Percentiles rank a stretch among this genome's conserved stretches.
These are phyloP conservation scores for Acrocephalus kingi DNA, from an alignment of 2,113 vertebrate genomes.

Conservation along the genomic window DNA sequence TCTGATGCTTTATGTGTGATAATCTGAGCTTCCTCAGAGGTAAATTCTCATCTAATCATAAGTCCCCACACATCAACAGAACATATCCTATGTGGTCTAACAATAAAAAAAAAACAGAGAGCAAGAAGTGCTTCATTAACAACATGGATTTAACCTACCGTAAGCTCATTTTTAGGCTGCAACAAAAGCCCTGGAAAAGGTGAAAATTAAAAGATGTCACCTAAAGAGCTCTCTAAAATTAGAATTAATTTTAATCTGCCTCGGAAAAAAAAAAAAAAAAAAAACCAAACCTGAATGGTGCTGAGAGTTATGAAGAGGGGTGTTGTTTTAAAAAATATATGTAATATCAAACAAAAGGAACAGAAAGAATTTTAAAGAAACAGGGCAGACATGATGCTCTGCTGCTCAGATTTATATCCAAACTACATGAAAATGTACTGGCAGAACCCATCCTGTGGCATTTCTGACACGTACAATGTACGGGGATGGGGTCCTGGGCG, in stretches of 20 bases:
- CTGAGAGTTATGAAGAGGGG: not conserved
- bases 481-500: too few species aligned
- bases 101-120: slow-evolving; percentile 37
- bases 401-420: not conserved
- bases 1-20: slow-evolving; percentile 68
- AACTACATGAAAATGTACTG: not conserved
- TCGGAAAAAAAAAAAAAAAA: not conserved
- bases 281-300: not conserved
- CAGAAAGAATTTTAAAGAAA: not conserved
- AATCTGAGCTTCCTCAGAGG: slow-evolving; percentile 72
- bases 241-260: slow-evolving; percentile 37
- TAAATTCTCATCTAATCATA: slow-evolving; percentile 73
- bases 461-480: rapidly evolving
- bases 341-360: not conserved
- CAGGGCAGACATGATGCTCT: not conserved
- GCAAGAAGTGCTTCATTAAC: slow-evolving; percentile 67
- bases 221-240: slow-evolving; percentile 49
- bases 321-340: not conserved
- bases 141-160: slow-evolving; percentile 54
- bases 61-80: slow-evolving; percentile 71
- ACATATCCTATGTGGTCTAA: slow-evolving; percentile 68
- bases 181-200: slow-evolving; percentile 53
- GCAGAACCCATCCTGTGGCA: not conserved
- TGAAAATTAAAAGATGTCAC: slow-evolving; percentile 63
- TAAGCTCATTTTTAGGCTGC: slow-evolving; percentile 58